Conservation (phyloP, 2,797 vertebrate genomes). For the Tapera naevia region DNA sequence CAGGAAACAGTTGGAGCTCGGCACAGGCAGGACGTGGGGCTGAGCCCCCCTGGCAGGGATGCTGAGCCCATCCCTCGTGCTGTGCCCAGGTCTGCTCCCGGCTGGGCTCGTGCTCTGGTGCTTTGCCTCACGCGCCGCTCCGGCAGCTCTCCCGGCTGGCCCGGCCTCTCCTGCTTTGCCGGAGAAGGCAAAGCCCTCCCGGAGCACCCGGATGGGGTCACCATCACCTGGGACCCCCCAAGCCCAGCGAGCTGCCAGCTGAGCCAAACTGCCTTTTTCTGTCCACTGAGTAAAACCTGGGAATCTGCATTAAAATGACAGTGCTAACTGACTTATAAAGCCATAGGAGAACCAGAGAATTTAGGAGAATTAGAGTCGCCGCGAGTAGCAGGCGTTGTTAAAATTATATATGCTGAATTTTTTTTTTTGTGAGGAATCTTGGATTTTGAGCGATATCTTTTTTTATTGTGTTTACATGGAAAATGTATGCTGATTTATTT, state of each 20-base stretch:
- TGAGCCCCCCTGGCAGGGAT: not conserved
- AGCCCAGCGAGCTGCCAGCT: not conserved
- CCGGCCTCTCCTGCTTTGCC: conserved; percentile 46
- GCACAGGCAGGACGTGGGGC: not conserved
- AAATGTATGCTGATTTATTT: conserved; percentile 78
- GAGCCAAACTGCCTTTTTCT: conserved; percentile 22
- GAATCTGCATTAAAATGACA: not conserved
- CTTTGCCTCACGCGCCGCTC: conserved; percentile 33
- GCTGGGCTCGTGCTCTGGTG: conserved; percentile 37
- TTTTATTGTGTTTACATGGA: conserved; percentile 64
- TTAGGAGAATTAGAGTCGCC: not conserved
- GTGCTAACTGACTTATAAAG: conserved; percentile 43
- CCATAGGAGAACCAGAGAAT: conserved; percentile 46
- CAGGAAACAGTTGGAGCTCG: conserved; percentile 61
- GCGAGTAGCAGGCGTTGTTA: conserved; percentile 29
- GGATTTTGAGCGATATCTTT: conserved; percentile 60
- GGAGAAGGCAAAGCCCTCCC: conserved; percentile 29
- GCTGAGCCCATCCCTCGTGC: not conserved
- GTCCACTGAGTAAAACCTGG: not conserved
- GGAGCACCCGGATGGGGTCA: no score
- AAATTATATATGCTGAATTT: conserved; percentile 42
- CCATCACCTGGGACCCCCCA: not conserved
- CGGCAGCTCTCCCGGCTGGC: conserved; percentile 56
- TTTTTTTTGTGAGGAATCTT: conserved; percentile 57
- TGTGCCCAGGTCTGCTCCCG: not conserved